phyloP scores from a whole-genome alignment of 2,797 vertebrate genomes.

The Lithobates sylvaticus region DNA sequence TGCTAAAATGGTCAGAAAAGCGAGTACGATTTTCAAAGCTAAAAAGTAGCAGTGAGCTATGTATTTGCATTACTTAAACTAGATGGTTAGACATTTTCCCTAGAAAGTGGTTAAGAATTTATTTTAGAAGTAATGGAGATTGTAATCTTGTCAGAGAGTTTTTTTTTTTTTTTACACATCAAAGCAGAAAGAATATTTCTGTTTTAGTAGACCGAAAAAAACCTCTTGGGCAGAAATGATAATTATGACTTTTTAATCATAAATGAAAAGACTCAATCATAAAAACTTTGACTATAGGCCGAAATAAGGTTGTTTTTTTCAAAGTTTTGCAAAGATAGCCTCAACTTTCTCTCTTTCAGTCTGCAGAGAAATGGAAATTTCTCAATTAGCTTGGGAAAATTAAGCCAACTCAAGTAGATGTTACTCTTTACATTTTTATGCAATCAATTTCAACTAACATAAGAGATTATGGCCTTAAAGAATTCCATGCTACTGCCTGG shows the following conservation, averaged over 20 bases:
- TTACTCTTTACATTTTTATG: neutral
- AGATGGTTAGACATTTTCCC: slow-evolving; percentile 27
- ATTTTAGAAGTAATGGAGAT: slow-evolving; percentile 57
- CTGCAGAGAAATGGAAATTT: slow-evolving; percentile 22
- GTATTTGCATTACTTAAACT: slow-evolving; percentile 45
- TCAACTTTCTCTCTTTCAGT: slow-evolving; percentile 11
- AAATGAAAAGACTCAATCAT: slow-evolving; percentile 62
- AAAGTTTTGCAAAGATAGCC: slow-evolving; percentile 21
- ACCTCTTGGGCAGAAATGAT: slow-evolving; percentile 61
- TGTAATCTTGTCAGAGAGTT: slow-evolving; percentile 44
- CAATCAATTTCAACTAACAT: neutral
- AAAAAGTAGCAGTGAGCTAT: neutral
- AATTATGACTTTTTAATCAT: slow-evolving; percentile 62
- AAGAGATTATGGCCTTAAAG: slow-evolving; percentile 8
- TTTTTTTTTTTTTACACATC: slow-evolving; percentile 33
- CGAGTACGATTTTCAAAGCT: neutral
- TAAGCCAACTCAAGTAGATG: slow-evolving; percentile 13
- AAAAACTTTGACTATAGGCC: slow-evolving; percentile 38
- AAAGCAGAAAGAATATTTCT: slow-evolving; percentile 53
- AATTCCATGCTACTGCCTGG: neutral
- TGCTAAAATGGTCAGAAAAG: slow-evolving; percentile 5
- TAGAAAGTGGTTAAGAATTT: slow-evolving; percentile 56
- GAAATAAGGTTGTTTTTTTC: slow-evolving; percentile 42
- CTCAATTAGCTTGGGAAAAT: slow-evolving; percentile 16
- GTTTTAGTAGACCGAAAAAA: slow-evolving; percentile 47